Conservation (phyloP, 2,113 vertebrate genomes). For the Hiodon alosoides region DNA sequence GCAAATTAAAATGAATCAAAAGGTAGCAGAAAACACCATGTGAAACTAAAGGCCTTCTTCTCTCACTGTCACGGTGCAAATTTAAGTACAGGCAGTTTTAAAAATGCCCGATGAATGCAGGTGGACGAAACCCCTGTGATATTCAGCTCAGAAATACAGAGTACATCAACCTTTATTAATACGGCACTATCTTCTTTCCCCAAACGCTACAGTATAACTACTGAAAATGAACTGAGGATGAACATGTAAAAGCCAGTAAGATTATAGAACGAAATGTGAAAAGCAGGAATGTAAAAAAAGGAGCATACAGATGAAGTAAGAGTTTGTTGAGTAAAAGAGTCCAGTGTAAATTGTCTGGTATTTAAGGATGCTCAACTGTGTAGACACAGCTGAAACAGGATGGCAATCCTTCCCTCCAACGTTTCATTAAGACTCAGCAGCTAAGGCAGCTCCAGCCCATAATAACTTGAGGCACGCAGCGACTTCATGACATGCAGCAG, state of each 20-base stretch:
- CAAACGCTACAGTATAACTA: background rate
- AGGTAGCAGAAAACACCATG: constrained; percentile 27
- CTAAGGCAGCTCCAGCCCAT: too few relatives aligned
- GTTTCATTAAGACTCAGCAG: too few relatives aligned
- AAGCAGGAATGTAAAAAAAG: constrained; percentile 11
- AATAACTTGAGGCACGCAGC: too few relatives aligned
- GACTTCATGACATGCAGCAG: too few relatives aligned
- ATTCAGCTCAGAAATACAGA: too few relatives aligned
- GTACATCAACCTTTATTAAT: too few relatives aligned
- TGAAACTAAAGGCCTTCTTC: constrained; percentile 29
- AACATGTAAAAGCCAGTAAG: background rate
- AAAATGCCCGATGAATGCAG: background rate
- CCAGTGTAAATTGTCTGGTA: too few relatives aligned
- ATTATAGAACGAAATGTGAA: background rate
- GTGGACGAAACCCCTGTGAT: background rate
- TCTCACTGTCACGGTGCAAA: constrained; percentile 22
- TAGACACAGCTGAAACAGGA: too few relatives aligned
- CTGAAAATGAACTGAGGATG: background rate
- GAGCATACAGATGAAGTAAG: background rate
- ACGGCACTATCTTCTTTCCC: background rate
- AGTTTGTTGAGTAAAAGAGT: too few relatives aligned
- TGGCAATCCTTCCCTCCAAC: too few relatives aligned
- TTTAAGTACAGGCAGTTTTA: background rate
- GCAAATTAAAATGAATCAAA: constrained; percentile 37
- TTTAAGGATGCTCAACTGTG: too few relatives aligned